A percentile compares a stretch with the other conserved stretches of the same genome.
Evolutionary conservation across 2,888 invertebrate genomes (phyloP).

Genomic region (Acrocera orbiculus): DNA sequence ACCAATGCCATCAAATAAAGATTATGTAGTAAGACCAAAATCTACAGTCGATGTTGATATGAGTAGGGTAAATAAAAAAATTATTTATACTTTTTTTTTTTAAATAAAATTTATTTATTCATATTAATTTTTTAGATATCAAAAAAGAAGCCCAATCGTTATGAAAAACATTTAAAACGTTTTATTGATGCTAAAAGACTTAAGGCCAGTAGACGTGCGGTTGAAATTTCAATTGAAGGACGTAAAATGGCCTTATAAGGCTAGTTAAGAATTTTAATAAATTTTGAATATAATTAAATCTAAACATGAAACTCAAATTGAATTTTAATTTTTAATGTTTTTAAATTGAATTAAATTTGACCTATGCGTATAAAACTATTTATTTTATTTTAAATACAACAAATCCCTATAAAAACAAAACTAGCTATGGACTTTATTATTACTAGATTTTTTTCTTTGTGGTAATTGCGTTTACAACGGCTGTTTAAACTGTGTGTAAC

Average conservation of each 20-base stretch:
- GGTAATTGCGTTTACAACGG: no score
- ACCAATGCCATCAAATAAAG: constrained; percentile 86
- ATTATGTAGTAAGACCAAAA: constrained; percentile 88
- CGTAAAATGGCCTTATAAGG: constrained; percentile 84
- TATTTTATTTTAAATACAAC: background rate
- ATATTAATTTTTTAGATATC: constrained; percentile 35
- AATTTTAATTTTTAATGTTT: background rate
- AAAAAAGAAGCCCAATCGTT: constrained; percentile 73
- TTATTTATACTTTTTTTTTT: background rate
- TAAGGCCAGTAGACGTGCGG: constrained; percentile 65
- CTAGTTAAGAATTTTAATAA: no score
- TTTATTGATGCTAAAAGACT: constrained; percentile 72
- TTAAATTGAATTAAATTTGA: constrained; percentile 2
- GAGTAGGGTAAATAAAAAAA: constrained; percentile 41
- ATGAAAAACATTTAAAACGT: constrained; percentile 83
- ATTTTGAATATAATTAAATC: background rate
- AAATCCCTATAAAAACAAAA: no score
- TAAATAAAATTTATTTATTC: background rate
- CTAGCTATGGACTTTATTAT: no score
- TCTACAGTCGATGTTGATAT: constrained; percentile 80
- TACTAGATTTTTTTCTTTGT: no score
- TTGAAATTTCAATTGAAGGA: constrained; percentile 91
- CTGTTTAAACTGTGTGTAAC: no score
- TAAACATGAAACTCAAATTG: background rate
- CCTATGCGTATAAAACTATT: background rate